These are phyloP conservation scores for Cyclina sinensis DNA, from an alignment of 1,140 invertebrate genomes.

Conservation along the genomic window DNA sequence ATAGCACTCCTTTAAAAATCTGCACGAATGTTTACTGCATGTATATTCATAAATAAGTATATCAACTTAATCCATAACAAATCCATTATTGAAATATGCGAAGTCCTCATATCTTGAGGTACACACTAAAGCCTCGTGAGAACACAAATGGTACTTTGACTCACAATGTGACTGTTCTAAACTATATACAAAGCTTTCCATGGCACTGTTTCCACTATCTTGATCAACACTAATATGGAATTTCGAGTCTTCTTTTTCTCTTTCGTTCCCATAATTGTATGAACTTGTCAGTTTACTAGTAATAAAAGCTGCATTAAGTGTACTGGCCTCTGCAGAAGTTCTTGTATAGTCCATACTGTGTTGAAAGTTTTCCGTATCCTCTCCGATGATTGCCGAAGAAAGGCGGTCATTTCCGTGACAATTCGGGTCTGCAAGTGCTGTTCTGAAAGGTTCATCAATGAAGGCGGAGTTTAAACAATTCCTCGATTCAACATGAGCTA, in stretches of 20 bases:
- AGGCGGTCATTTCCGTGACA: not conserved
- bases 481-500: not conserved
- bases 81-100: slow-evolving; percentile 1
- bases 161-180: too few species aligned
- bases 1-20: too few species aligned
- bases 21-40: too few species aligned
- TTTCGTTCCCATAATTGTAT: not conserved
- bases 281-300: not conserved
- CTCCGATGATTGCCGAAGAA: not conserved
- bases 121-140: not conserved
- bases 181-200: too few species aligned
- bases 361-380: not conserved
- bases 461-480: not conserved
- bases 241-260: not conserved
- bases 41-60: too few species aligned
- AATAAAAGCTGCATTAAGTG: not conserved
- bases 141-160: not conserved
- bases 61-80: not conserved
- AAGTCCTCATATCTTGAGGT: not conserved
- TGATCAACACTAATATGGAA: not conserved
- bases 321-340: not conserved
- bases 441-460: not conserved
- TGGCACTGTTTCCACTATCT: too few species aligned
- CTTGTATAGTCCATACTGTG: too few species aligned
- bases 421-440: not conserved